phyloP scores from a whole-genome alignment of 2,888 invertebrate species.

The Melipona bicolor region DNA sequence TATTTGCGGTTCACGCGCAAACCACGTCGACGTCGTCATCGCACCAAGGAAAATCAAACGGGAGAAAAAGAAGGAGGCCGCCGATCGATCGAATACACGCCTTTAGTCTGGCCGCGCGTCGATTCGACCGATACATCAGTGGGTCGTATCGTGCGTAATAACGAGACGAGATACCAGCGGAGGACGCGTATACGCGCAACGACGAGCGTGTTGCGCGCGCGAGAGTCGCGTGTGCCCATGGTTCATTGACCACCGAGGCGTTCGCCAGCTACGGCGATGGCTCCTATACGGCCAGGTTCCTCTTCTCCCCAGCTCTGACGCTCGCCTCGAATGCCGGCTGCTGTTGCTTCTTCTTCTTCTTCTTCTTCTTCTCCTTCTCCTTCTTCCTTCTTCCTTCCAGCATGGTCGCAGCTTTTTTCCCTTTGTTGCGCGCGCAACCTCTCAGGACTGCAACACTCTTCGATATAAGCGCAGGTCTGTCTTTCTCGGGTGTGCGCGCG shows the following conservation, averaged over 20 bases:
- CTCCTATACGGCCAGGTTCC: conserved; percentile 38
- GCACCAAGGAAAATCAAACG: neutral
- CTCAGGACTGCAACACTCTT: conserved; percentile 8
- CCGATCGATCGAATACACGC: conserved; percentile 5
- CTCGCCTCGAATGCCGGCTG: conserved; percentile 37
- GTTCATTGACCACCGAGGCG: conserved; percentile 75
- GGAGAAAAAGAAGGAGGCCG: conserved; percentile 14
- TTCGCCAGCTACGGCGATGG: conserved; percentile 53
- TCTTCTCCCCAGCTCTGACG: neutral
- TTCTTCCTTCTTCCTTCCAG: conserved; percentile 38
- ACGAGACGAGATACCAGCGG: conserved; percentile 37
- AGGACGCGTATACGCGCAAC: conserved; percentile 39
- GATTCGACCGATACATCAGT: conserved; percentile 57
- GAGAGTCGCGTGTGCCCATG: conserved; percentile 75
- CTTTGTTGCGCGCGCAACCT: conserved; percentile 58
- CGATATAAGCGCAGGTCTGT: neutral
- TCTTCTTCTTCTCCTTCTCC: conserved; percentile 12
- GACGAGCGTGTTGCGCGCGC: conserved; percentile 24
- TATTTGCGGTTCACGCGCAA: neutral
- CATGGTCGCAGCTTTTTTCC: conserved; percentile 47
- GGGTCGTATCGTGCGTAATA: conserved; percentile 63
- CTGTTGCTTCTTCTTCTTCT: neutral
- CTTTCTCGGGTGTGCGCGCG: neutral
- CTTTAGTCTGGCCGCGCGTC: conserved; percentile 50
- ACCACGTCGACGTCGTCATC: no score